Base-by-base conservation (phyloP, 2,797 vertebrate genomes). In the Limosa lapponica region DNA sequence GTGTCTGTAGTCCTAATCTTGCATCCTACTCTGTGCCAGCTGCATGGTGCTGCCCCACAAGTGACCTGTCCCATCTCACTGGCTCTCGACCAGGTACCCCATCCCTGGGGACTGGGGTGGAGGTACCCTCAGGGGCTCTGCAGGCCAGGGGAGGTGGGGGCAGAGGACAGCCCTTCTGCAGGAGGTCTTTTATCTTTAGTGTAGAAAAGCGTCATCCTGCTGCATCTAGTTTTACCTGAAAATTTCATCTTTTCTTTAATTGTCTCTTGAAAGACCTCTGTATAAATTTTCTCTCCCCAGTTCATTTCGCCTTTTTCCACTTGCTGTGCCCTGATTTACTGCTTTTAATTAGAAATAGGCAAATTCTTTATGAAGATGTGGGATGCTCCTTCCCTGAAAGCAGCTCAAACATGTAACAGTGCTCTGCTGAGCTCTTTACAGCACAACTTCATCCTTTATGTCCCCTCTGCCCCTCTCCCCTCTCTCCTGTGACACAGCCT, bases 301-400 rank as follows among this genome's bases (percentile, higher is more conserved):
- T 23, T 48, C n/a, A 37, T 80, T 78, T 94, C 5, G 4, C 23
- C 20, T 73, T 93, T 51, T 92, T 37, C n/a, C 30, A 5, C 75
- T 95, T 75, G 19, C 34, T 59, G 49, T 83, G 49, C 7, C 51
- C 18, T 64, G 48, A 81, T 89, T 93, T 83, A 72, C 43, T 82
- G 20, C 37, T 80, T 94, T 89, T 79, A 93, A 70, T 81, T 39
- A 93, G 71, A 64, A 89, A 67, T 23, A 67, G 37, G 6, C 11
- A 87, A 77, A 84, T 85, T 72, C 44, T 61, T 51, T 51, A 20
- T 27, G 55, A 90, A 87, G n/a, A n/a, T 36, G 7, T n/a, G 46
- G 75, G 49, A 10, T 16, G 9, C 16, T 39, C 37, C 62, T 82
- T 62, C 39, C 37, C 59, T 62, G n/a, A 82, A 66, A 3, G 8